Evolutionary conservation across 2,888 invertebrate genomes (phyloP), one percentile per base, ranked within the genome.

Genomic region (Ptychoptera albimana): DNA sequence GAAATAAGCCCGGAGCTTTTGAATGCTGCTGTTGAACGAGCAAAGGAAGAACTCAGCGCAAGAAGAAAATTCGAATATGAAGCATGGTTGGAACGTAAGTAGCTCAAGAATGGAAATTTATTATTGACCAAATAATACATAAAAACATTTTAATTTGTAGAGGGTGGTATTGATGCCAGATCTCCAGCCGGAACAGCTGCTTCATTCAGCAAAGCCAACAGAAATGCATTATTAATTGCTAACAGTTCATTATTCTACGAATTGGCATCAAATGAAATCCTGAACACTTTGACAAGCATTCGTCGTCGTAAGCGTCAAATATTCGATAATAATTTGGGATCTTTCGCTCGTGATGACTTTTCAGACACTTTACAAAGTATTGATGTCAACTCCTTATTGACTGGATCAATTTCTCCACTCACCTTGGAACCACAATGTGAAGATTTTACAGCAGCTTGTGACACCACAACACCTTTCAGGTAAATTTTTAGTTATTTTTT

Each of bases 151-250:
- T 39, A 43, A 50, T 46, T 61, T 60, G 8, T 53, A 82, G 84
- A 75, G 58, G 81, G 82, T 49, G 83, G 82, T 52, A 82, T 84
- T 0, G 88, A 88, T 58, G 85, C 89, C 0, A 84, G 83, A 55
- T 87, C 88, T 0, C 80, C 89, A 1, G 77, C 80, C 11, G 89
- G 91, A 3, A 86, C 82, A 0, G 88, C 88, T 1, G 89, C 88
- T 1, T 87, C 88, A 0, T 89, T 91, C 65, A 87, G 86, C 45
- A 88, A 89, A 57, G 88, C 91, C 16, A 91, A 85, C 61, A 75
- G 77, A 58, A 82, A 84, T 55, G 87, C 92, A 1, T 62, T 91
- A 8, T 72, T 81, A 47, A 64, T 89, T 23, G 87, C 89, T 9
- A 92, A 92, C 55, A 81, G 84, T 0, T 92, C 91, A 0, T 70